Evolutionary conservation across 2,888 invertebrate genomes (phyloP), one percentile per base, ranked within the genome.

Genomic region (Morpho helenor): DNA sequence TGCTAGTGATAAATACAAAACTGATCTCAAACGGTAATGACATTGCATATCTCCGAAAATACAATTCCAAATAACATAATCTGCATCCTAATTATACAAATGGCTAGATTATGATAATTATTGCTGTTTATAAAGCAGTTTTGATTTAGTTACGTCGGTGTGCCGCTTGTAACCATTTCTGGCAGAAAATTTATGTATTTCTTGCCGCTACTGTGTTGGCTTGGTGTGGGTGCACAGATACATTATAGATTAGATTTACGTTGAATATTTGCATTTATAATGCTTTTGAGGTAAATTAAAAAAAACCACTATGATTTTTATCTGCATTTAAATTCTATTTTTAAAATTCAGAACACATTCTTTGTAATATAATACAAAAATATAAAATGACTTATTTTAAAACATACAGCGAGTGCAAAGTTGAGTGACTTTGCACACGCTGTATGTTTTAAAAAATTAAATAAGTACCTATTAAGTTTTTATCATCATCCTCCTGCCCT

Each of bases 31-130:
- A 7, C 43, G 7, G 48, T 23, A 9, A 16, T 44, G 43, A 51
- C 47, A n/a, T 22, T 22, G 4, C 8, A 31, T 44, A 52, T 52
- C 42, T 22, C 31, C 31, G 2, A 31, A 31, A 31, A 31, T 31
- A 47, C 47, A 10, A 42, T 44, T 50, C 31, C 49, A 45, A 50
- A 55, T 63, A 55, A 56, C 55, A 59, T 61, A 59, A 66, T 63
- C 75, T 70, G 80, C 83, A 78, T 79, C 77, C 80, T 85, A 75
- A 82, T 87, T 89, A 88, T 89, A 82, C 85, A 88, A 87, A 89
- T 87, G 68, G 84, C 76, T 63, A 75, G 81, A 89, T 89, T 89
- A 90, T 90, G 88, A 76, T 79, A 90, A 90, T 89, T 68, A 59
- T 60, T 72, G 76, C 80, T 80, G 82, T 85, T 82, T 84, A 77